Evolutionary conservation across 2,797 vertebrate species (phyloP), one percentile per base, ranked within the genome.

Genomic region (Oreonectes daqikongensis): DNA sequence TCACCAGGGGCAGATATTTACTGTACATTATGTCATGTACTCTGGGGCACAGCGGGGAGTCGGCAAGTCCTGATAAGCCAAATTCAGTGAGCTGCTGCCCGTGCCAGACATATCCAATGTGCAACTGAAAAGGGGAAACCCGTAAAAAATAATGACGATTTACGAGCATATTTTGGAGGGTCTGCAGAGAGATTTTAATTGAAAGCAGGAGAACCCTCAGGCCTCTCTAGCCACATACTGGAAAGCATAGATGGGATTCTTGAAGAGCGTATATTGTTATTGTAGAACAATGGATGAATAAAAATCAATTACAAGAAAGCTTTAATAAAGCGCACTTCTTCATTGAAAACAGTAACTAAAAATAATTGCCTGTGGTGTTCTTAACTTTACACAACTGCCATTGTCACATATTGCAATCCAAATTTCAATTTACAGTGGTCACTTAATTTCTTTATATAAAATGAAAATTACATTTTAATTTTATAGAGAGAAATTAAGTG

Each of bases 61-160:
- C 26, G 0, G 53, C 20, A 60, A 40, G 50, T 72, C 35, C 22
- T 65, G 72, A 81, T 74, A 81, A 71, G 40, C 63, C 68, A 46
- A n/a, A 53, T 60, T 26, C 60, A 55, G 38, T 53, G 46, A 73
- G 82, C 81, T 72, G 60, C 78, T 69, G 63, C 72, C 72, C 85
- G 77, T 81, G 75, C 66, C 73, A 76, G 81, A 80, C 57, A 73
- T 80, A 76, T 80, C 84, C 84, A 77, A 89, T 81, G 81, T 84
- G 85, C 79, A 85, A 89, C 83, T 65, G 80, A 89, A 88, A 90
- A 82, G 66, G 77, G 82, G 83, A 83, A 91, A 86, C 88, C 88
- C 83, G n/a, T 92, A 88, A 91, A 92, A 88, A 84, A 88, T 88
- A 89, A 90, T 90, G 82, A 86, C 53, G 40, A 81, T 90, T 91